phyloP scores from a whole-genome alignment of 2,888 invertebrate species.

The Chrysolina haemoptera region DNA sequence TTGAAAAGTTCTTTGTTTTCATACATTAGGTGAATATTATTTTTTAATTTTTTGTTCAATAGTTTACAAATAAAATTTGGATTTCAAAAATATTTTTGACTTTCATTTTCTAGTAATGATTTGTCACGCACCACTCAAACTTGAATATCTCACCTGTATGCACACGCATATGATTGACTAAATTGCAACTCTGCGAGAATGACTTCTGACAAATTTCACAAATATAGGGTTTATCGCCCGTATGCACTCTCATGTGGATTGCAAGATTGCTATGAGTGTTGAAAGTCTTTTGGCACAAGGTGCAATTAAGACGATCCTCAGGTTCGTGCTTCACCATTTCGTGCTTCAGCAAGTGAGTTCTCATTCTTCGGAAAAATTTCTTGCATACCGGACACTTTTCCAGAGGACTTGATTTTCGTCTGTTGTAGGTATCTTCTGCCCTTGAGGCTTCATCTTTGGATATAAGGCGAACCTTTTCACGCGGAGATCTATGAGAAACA shows the following conservation, averaged over 20 bases:
- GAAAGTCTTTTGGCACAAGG: conserved; percentile 62
- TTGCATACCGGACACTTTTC: conserved; percentile 68
- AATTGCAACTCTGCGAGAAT: conserved; percentile 68
- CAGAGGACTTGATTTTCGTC: conserved; percentile 65
- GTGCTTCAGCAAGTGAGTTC: conserved; percentile 69
- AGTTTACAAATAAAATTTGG: too few species aligned
- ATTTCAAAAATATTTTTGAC: too few species aligned
- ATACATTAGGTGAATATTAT: too few species aligned
- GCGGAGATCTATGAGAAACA: conserved; percentile 48
- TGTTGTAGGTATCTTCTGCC: conserved; percentile 60
- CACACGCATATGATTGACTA: conserved; percentile 67
- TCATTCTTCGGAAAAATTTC: conserved; percentile 68
- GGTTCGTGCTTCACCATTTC: conserved; percentile 59
- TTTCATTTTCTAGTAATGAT: too few species aligned
- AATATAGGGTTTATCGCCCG: conserved; percentile 65
- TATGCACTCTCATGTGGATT: conserved; percentile 67
- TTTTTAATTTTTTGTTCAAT: too few species aligned
- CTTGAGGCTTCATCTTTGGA: conserved; percentile 62
- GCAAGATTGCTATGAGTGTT: conserved; percentile 65
- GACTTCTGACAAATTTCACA: conserved; percentile 67
- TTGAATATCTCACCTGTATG: conserved; percentile 63
- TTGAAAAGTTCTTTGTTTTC: too few species aligned
- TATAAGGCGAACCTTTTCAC: conserved; percentile 61
- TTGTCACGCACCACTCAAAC: neutral
- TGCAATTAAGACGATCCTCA: conserved; percentile 60